Base-by-base conservation (phyloP, 2,113 vertebrate species). In the Lasiurus cinereus region DNA sequence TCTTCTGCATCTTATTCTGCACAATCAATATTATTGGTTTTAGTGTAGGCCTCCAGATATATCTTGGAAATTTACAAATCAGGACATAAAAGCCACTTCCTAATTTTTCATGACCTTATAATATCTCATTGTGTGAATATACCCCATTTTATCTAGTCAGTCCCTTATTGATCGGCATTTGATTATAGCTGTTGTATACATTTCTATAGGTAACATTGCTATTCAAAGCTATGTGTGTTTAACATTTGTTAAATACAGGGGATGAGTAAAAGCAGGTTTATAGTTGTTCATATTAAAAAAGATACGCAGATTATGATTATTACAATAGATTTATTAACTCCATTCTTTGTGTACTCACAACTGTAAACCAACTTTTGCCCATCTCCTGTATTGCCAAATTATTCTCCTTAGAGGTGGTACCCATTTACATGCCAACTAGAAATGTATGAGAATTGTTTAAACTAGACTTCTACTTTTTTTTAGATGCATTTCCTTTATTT, bases 171-270 rank as follows among this genome's bases (percentile, higher is more conserved):
- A 87, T 39, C 15, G n/a, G 2, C 19, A 31, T 56, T 70, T 86
- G 46, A 56, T 83, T 67, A 31, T n/a, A 70, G 46, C n/a, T 84
- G 18, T 8, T 73, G n/a, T 59, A 74, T 48, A 69, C 73, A 54
- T n/a, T n/a, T n/a, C n/a, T n/a, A n/a, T n/a, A n/a, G n/a, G n/a
- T n/a, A n/a, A n/a, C n/a, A n/a, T 84, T 88, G 62, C n/a, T 82
- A 14, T 56, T 90, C 33, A 50, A 64, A 33, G 24, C 11, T 48
- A 43, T 36, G 8, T 76, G 22, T 64, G 69, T 74, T 91, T 76
- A 79, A 91, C 88, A 85, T 39, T 36, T 94, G 15, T 74, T 79
- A 79, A 74, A 59, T 83, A 76, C 29, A n/a, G 43, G 27, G 27
- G 73, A 27, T 50, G 73, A 27, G 73, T 15, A 77, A 77, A 77